Conservation (phyloP, 2,797 vertebrate genomes). For the Betta splendens region DNA sequence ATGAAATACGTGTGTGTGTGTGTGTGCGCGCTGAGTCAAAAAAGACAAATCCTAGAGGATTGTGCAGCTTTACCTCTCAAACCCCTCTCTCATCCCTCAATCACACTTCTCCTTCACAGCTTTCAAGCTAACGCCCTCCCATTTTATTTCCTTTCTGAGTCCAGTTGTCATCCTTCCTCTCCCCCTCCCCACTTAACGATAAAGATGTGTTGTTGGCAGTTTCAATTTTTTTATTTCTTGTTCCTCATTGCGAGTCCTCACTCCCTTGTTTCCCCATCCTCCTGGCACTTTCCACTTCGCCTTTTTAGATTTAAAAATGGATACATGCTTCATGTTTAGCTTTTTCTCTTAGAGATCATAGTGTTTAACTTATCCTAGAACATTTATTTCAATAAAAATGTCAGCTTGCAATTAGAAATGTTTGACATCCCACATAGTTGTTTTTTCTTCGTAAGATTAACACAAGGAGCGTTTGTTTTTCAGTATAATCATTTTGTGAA, state of each 20-base stretch:
- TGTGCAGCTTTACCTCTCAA: conserved; percentile 43
- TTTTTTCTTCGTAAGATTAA: too few species aligned
- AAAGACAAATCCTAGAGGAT: conserved; percentile 18
- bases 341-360: too few species aligned
- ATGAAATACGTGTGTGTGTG: conserved; percentile 5
- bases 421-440: too few species aligned
- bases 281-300: not conserved
- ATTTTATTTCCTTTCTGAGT: conserved; percentile 44
- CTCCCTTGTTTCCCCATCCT: conserved; percentile 1
- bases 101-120: conserved; percentile 36
- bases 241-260: not conserved
- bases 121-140: conserved; percentile 21
- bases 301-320: not conserved
- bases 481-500: too few species aligned
- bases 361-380: too few species aligned
- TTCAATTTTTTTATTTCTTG: conserved; percentile 9
- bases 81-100: conserved; percentile 47
- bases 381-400: too few species aligned
- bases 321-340: not conserved
- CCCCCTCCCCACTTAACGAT: conserved; percentile 19
- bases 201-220: conserved; percentile 36
- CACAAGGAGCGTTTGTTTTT: too few species aligned
- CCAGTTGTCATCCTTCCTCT: conserved; percentile 30
- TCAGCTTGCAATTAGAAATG: too few species aligned
- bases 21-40: too few species aligned